phyloP scores from a whole-genome alignment of 2,888 invertebrate species.

The Thera britannica region DNA sequence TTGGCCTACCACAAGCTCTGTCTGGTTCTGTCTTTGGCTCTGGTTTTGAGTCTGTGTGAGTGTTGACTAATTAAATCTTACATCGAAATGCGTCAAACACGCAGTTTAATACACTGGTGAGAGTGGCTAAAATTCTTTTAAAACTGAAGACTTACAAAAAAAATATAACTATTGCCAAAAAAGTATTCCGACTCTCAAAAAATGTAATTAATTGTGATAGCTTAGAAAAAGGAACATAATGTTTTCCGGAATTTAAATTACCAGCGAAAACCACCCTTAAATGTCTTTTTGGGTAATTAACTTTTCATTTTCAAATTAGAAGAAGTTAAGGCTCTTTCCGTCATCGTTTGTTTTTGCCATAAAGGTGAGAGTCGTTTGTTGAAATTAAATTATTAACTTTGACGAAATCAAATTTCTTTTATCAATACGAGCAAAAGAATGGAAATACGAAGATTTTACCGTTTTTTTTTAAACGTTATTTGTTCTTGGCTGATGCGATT shows the following conservation, averaged over 20 bases:
- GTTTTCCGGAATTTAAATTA: conserved; percentile 17
- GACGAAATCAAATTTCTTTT: conserved; percentile 15
- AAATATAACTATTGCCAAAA: no score
- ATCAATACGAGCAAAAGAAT: neutral
- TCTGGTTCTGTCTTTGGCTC: no score
- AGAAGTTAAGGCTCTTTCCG: conserved; percentile 44
- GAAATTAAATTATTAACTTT: conserved; percentile 23
- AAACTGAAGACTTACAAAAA: no score
- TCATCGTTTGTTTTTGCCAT: conserved; percentile 45
- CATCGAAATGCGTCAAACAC: no score
- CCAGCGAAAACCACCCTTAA: conserved; percentile 34
- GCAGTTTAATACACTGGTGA: no score
- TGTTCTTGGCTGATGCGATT: neutral
- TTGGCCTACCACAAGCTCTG: no score
- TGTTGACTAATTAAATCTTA: no score
- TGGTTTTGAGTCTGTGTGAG: no score
- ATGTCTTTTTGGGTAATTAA: conserved; percentile 49
- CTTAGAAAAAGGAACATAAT: conserved; percentile 8
- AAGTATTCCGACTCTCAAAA: neutral
- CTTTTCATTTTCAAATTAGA: conserved; percentile 51
- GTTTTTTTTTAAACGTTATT: neutral
- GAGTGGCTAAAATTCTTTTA: no score
- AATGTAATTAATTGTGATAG: neutral
- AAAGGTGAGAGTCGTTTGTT: conserved; percentile 23
- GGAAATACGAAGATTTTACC: neutral